phyloP scores from a whole-genome alignment of 2,797 vertebrate genomes.

The Acanthurus tractus region DNA sequence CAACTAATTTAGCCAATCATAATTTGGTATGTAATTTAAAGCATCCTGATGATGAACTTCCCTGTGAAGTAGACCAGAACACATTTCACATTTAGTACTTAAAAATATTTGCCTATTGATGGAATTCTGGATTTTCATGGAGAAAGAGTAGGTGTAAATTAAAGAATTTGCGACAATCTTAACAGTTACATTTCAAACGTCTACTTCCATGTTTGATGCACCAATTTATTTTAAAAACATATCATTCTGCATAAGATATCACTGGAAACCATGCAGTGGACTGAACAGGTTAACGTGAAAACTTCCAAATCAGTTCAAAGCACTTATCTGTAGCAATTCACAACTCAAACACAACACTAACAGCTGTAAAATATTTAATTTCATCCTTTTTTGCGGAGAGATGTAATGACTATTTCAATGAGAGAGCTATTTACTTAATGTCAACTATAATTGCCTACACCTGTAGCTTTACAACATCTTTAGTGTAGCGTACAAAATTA shows the following conservation, averaged over 20 bases:
- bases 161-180: neutral
- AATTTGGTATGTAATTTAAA: neutral
- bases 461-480: neutral
- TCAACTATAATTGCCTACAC: neutral
- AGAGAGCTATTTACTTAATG: neutral
- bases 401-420: neutral
- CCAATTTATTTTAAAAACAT: neutral
- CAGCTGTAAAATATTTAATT: neutral
- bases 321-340: neutral
- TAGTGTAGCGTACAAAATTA: neutral
- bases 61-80: neutral
- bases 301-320: neutral
- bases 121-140: neutral
- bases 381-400: neutral
- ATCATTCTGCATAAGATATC: neutral
- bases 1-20: neutral
- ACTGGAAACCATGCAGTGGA: neutral
- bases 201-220: neutral
- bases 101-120: neutral
- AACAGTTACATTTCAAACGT: neutral
- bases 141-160: neutral
- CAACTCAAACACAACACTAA: neutral
- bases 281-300: neutral
- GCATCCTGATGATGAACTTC: neutral
- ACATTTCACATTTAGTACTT: neutral